phyloP scores from a whole-genome alignment of 2,888 invertebrate genomes.

The Aelia acuminata region DNA sequence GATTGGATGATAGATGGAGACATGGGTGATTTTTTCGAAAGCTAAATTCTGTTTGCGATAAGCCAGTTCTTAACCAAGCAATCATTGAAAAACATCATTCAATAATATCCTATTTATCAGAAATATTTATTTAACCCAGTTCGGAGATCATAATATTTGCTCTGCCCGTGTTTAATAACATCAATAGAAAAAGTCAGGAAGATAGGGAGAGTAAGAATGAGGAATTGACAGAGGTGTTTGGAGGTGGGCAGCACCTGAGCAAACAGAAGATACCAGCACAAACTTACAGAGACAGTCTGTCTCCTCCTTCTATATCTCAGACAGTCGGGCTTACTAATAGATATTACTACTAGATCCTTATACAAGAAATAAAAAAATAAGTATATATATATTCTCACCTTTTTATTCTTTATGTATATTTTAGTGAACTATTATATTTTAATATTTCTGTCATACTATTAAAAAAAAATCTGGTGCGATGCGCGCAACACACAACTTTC shows the following conservation, averaged over 20 bases:
- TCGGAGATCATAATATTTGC: neutral
- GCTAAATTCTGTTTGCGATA: no score
- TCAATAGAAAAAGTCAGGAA: neutral
- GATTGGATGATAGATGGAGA: no score
- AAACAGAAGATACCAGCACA: neutral
- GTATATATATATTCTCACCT: neutral
- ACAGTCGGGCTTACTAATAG: conserved; percentile 15
- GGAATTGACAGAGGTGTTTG: neutral
- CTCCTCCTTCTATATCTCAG: neutral
- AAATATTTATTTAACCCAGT: conserved; percentile 29
- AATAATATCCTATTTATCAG: neutral
- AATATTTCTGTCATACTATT: no score
- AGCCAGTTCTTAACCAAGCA: no score
- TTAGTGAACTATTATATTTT: no score
- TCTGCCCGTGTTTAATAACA: neutral
- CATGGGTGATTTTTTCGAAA: no score
- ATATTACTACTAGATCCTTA: neutral
- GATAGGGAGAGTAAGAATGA: neutral
- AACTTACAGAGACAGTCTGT: neutral
- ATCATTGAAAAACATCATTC: neutral
- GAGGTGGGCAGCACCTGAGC: neutral
- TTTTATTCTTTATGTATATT: no score
- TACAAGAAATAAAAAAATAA: neutral
- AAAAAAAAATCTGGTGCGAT: no score
- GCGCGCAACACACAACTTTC: no score